Conservation (phyloP, 2,797 vertebrate species). For the Sebastes minor region DNA sequence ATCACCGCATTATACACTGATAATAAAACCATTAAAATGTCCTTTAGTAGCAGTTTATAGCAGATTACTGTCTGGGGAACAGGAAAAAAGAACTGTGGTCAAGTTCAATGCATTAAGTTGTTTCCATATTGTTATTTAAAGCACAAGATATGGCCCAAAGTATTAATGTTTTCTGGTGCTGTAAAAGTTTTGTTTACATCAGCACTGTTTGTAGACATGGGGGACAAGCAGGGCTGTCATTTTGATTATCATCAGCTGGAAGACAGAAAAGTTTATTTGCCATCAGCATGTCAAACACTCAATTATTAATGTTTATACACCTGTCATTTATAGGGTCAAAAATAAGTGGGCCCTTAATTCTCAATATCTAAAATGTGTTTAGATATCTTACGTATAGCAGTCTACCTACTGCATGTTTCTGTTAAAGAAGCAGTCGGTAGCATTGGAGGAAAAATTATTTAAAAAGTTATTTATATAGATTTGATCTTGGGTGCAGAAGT, state of each 20-base stretch:
- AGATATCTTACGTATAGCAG: not conserved
- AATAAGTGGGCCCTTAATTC: not conserved
- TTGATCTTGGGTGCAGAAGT: too few species aligned
- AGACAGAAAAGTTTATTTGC: not conserved
- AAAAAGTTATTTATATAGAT: too few species aligned
- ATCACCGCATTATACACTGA: not conserved
- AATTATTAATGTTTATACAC: not conserved
- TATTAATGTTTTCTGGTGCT: not conserved
- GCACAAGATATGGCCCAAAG: not conserved
- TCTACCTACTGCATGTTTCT: not conserved
- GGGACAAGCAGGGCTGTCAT: not conserved
- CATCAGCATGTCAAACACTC: not conserved
- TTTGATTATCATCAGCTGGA: not conserved
- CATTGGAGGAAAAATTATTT: too few species aligned
- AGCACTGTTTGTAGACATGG: not conserved
- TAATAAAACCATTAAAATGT: slow-evolving; percentile 2
- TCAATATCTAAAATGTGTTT: not conserved
- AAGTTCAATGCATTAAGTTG: not conserved
- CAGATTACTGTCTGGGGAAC: not conserved
- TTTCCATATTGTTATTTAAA: not conserved
- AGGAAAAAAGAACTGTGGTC: not conserved
- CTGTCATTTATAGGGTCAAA: not conserved
- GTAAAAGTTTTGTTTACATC: not conserved
- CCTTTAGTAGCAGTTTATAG: not conserved
- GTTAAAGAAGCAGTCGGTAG: too few species aligned